These are phyloP conservation scores for Noctua comes DNA, from an alignment of 2,888 invertebrate genomes.

Conservation along the genomic window DNA sequence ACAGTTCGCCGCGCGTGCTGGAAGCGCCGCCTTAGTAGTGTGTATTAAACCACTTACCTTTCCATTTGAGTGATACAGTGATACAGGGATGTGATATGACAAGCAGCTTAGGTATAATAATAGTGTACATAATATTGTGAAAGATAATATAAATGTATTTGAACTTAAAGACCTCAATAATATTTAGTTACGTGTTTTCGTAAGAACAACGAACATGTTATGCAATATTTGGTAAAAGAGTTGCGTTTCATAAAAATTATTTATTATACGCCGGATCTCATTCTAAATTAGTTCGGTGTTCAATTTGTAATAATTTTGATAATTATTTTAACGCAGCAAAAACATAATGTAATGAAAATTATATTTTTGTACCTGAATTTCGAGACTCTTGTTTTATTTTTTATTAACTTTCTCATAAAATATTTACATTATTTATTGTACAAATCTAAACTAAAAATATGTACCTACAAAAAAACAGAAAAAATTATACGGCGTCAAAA, in stretches of 20 bases:
- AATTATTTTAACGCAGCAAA: not conserved
- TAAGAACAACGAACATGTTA: not conserved
- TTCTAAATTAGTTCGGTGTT: not conserved
- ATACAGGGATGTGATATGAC: slow-evolving; percentile 82
- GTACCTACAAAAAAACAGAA: no score
- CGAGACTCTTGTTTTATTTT: slow-evolving; percentile 10
- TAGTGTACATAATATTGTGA: slow-evolving; percentile 28
- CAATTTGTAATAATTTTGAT: not conserved
- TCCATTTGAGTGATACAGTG: slow-evolving; percentile 68
- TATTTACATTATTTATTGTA: no score
- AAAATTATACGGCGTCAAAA: no score
- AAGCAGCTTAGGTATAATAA: slow-evolving; percentile 47
- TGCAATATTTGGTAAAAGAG: not conserved
- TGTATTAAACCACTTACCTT: not conserved
- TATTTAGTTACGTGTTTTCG: not conserved
- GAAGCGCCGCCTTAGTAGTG: slow-evolving; percentile 82
- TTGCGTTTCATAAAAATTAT: not conserved
- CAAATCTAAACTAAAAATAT: no score
- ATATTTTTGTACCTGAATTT: slow-evolving; percentile 32
- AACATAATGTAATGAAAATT: not conserved
- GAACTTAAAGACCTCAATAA: no score
- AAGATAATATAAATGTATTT: not conserved
- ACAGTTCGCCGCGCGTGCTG: slow-evolving; percentile 79
- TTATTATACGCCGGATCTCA: not conserved
- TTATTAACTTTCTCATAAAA: no score